Evolutionary conservation across 2,888 invertebrate genomes (phyloP).

Genomic region (Strigamia maritima): DNA sequence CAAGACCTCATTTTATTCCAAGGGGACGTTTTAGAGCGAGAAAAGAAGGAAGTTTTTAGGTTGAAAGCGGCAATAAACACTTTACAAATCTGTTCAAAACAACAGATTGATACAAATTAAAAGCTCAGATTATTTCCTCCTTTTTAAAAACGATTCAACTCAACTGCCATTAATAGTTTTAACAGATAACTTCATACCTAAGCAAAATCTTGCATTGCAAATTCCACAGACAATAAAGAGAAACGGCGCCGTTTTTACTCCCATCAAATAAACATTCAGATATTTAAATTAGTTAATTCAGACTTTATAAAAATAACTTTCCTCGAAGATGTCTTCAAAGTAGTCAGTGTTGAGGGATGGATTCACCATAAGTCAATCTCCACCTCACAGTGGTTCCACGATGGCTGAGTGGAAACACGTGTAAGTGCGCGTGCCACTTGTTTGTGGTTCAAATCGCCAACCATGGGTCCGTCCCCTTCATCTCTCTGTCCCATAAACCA

Average conservation of each 20-base stretch:
- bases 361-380: slow-evolving; percentile 23
- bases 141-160: neutral
- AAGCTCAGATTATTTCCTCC: neutral
- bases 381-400: slow-evolving; percentile 30
- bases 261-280: neutral
- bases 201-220: slow-evolving; percentile 7
- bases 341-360: neutral
- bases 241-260: neutral
- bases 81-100: neutral
- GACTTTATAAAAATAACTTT: neutral
- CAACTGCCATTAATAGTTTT: neutral
- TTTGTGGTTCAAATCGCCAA: slow-evolving; percentile 28
- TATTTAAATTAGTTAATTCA: neutral
- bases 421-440: slow-evolving; percentile 26
- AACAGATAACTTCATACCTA: neutral
- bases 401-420: slow-evolving; percentile 32
- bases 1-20: slow-evolving; percentile 18
- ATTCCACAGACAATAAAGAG: neutral
- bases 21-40: slow-evolving; percentile 7
- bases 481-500: neutral
- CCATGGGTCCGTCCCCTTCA: slow-evolving; percentile 17
- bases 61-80: neutral
- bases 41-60: neutral
- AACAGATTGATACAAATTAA: neutral
- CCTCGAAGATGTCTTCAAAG: neutral